These are phyloP conservation scores for Notothenia coriiceps DNA, from an alignment of 2,113 vertebrate genomes.

Conservation along the genomic window DNA sequence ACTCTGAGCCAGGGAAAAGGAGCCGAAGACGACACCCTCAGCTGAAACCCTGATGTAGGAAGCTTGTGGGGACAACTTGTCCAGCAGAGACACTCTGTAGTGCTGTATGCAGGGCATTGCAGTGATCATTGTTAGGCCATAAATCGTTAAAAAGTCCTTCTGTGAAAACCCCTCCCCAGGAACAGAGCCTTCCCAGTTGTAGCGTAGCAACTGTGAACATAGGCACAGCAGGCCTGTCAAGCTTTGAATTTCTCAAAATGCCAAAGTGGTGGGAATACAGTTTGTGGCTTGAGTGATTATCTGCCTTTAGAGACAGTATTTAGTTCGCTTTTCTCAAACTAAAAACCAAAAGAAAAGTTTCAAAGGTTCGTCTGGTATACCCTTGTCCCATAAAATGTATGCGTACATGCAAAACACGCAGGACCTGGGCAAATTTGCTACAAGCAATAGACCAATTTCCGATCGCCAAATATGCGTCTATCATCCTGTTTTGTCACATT, in stretches of 20 bases:
- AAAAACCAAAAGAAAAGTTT: neutral
- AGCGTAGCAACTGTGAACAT: neutral
- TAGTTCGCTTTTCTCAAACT: neutral
- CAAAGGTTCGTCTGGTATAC: too few species aligned
- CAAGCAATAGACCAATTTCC: too few species aligned
- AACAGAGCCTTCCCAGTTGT: neutral
- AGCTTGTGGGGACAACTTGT: slow-evolving; percentile 15
- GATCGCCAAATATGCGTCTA: too few species aligned
- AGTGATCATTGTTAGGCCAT: neutral
- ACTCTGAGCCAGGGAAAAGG: slow-evolving; percentile 36
- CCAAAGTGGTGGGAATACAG: neutral
- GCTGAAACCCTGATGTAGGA: neutral
- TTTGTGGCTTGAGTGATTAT: slow-evolving; percentile 6
- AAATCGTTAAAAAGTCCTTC: neutral
- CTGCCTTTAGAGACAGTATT: neutral
- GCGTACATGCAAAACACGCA: too few species aligned
- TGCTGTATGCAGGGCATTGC: neutral
- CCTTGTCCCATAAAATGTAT: too few species aligned
- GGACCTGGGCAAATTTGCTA: too few species aligned
- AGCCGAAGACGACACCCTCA: slow-evolving; percentile 20
- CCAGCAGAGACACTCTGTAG: neutral
- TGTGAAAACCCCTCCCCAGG: neutral
- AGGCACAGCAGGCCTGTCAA: slow-evolving; percentile 6
- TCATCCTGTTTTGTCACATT: too few species aligned
- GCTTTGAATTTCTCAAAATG: slow-evolving; percentile 1